Evolutionary conservation across 2,797 vertebrate genomes (phyloP).

Genomic region (Sardinella longiceps): DNA sequence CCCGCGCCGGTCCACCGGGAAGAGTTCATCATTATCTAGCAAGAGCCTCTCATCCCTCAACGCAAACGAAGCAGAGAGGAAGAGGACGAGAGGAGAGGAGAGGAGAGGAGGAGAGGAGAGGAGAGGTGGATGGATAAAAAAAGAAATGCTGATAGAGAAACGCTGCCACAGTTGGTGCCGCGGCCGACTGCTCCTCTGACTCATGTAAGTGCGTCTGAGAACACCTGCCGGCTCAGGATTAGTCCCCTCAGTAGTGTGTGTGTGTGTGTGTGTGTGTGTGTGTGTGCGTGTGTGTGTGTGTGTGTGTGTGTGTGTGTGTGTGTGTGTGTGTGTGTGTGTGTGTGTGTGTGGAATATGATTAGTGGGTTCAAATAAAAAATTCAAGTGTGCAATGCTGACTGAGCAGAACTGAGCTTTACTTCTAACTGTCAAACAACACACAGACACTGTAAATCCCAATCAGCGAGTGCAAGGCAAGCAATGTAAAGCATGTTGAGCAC

Average conservation of each 20-base stretch:
- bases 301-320: background rate
- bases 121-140: background rate
- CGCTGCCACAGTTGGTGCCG: background rate
- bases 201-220: background rate
- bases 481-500: no score
- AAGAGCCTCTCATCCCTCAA: constrained; percentile 11
- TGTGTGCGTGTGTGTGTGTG: background rate
- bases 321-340: no score
- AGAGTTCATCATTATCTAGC: background rate
- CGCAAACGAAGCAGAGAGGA: background rate
- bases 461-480: no score
- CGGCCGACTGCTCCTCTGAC: background rate
- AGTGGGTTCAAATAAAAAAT: no score
- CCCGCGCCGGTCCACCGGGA: background rate
- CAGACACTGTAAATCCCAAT: no score
- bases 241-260: background rate
- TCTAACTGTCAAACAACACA: background rate
- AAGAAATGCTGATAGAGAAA: background rate
- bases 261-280: background rate
- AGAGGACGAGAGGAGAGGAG: background rate
- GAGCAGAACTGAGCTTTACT: background rate
- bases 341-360: no score
- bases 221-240: background rate
- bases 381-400: no score
- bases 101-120: background rate